Conservation (phyloP, 2,113 vertebrate genomes). For the Chaetops frenatus region DNA sequence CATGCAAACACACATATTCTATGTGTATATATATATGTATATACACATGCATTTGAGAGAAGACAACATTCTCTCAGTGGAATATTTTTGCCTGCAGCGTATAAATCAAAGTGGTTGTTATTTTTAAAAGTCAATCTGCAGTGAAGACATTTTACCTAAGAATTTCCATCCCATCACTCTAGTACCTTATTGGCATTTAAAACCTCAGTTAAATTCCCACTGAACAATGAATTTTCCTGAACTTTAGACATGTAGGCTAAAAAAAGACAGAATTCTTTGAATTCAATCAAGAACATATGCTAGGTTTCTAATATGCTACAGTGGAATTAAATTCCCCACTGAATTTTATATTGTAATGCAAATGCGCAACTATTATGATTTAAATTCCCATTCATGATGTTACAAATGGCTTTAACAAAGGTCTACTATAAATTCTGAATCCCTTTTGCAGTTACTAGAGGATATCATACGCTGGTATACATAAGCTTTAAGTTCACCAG, state of each 20-base stretch:
- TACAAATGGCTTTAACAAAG: background rate
- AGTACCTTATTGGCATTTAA: background rate
- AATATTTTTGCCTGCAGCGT: background rate
- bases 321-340: background rate
- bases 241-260: background rate
- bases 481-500: background rate
- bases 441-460: background rate
- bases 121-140: background rate
- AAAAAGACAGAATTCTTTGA: background rate
- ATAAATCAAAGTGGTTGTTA: background rate
- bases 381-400: background rate
- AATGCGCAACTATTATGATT: background rate
- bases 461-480: background rate
- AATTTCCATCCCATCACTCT: background rate
- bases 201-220: background rate
- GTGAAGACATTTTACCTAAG: background rate
- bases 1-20: fast-evolving
- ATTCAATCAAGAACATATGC: background rate
- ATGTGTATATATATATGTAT: fast-evolving
- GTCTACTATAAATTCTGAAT: background rate
- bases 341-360: background rate
- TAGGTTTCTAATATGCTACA: background rate
- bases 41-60: background rate
- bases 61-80: background rate
- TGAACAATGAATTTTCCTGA: background rate